These are phyloP conservation scores for Brenthis daphne DNA, from an alignment of 2,888 invertebrate genomes.

Conservation along the genomic window DNA sequence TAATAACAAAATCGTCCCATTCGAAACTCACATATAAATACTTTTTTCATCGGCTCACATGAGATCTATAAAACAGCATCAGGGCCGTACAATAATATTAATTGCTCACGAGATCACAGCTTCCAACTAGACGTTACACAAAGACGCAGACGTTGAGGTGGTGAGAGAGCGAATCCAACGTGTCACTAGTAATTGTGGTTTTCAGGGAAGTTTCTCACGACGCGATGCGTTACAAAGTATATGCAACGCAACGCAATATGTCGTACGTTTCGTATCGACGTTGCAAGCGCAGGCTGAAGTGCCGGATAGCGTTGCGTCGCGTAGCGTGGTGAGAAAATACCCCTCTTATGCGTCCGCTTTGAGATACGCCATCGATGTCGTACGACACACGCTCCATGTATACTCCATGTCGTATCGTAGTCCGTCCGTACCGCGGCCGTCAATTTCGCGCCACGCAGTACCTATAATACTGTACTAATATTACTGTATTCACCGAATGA, in stretches of 20 bases:
- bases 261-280: slow-evolving; percentile 48
- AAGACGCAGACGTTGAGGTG: slow-evolving; percentile 15
- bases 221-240: slow-evolving; percentile 48
- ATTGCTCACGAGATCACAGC: slow-evolving; percentile 39
- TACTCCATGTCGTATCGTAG: not conserved
- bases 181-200: slow-evolving; percentile 42
- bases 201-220: slow-evolving; percentile 50
- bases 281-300: slow-evolving; percentile 45
- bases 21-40: not conserved
- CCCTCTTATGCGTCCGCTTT: slow-evolving; percentile 46
- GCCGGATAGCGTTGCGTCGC: slow-evolving; percentile 47
- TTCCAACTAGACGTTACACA: slow-evolving; percentile 34
- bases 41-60: slow-evolving; percentile 27
- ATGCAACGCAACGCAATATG: slow-evolving; percentile 49
- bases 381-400: too few species aligned
- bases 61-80: slow-evolving; percentile 8
- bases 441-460: slow-evolving; percentile 37
- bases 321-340: slow-evolving; percentile 48
- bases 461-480: too few species aligned
- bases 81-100: slow-evolving; percentile 17
- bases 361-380: not conserved
- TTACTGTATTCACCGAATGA: too few species aligned
- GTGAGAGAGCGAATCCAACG: slow-evolving; percentile 16
- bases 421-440: slow-evolving; percentile 22
- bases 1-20: not conserved